Conservation (phyloP, 2,888 invertebrate genomes). For the Seira ritae region DNA sequence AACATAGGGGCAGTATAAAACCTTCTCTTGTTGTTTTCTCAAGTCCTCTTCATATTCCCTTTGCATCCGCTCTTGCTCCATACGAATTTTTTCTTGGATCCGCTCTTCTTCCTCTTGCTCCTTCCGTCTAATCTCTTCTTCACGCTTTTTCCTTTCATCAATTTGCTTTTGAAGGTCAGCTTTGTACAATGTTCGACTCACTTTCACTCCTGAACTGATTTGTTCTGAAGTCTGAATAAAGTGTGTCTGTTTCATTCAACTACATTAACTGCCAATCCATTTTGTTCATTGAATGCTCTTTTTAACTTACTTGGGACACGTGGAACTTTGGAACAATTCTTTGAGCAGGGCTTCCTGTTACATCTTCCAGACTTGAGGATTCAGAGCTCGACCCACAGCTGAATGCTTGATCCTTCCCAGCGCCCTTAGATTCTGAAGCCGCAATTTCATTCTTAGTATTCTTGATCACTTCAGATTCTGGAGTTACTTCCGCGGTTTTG, state of each 20-base stretch:
- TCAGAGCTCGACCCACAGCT: constrained; percentile 32
- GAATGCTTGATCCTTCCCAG: constrained; percentile 27
- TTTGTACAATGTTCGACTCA: constrained; percentile 42
- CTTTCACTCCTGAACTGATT: constrained; percentile 41
- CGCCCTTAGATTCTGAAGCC: background rate
- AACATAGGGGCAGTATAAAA: constrained; percentile 16
- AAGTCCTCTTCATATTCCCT: constrained; percentile 66
- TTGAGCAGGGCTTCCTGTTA: background rate
- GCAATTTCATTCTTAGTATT: background rate
- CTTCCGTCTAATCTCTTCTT: constrained; percentile 50
- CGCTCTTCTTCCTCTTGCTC: constrained; percentile 63
- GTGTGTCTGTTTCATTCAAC: background rate
- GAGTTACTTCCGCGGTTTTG: no score
- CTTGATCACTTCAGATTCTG: no score
- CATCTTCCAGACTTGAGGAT: constrained; percentile 32
- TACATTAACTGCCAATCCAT: background rate
- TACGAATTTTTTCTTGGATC: constrained; percentile 65
- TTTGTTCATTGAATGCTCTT: background rate
- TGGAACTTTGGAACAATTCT: constrained; percentile 27
- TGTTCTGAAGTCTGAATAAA: constrained; percentile 58
- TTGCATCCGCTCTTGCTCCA: constrained; percentile 65
- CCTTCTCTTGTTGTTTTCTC: constrained; percentile 56
- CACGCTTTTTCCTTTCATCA: constrained; percentile 59
- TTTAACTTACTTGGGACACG: constrained; percentile 46
- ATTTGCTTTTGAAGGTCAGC: constrained; percentile 64